Conservation (phyloP, 2,888 invertebrate genomes). For the Latrodectus hesperus region DNA sequence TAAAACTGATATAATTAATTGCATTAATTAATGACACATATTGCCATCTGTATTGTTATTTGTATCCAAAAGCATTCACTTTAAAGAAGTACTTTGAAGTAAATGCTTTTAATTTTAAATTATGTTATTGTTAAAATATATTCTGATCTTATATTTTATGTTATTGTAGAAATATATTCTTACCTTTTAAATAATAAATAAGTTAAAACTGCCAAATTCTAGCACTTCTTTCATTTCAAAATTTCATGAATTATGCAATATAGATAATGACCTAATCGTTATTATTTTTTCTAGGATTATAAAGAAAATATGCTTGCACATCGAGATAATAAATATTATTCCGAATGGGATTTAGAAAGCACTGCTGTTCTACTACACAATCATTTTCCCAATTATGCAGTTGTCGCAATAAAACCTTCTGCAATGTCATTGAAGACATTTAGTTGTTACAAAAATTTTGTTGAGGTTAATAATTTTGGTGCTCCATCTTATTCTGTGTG, state of each 20-base stretch:
- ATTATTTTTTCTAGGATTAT: constrained; percentile 81
- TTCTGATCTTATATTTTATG: no score
- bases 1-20: no score
- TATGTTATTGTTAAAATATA: no score
- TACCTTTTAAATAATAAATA: no score
- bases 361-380: constrained; percentile 82
- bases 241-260: not conserved
- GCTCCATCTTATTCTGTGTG: constrained; percentile 86
- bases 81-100: no score
- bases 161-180: no score
- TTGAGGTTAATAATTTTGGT: constrained; percentile 84
- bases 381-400: constrained; percentile 79
- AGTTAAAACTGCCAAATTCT: no score
- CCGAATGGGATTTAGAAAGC: constrained; percentile 87
- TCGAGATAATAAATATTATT: constrained; percentile 84
- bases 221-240: no score
- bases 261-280: not conserved
- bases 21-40: no score
- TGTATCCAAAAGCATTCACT: no score
- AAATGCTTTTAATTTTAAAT: no score
- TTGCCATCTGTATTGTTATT: no score
- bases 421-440: constrained; percentile 89
- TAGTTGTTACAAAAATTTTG: constrained; percentile 92
- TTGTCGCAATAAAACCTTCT: constrained; percentile 73
- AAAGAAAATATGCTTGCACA: constrained; percentile 87